Evolutionary conservation across 2,888 invertebrate genomes (phyloP), one percentile per base, ranked within the genome.

Genomic region (Yponomeuta malinellus): DNA sequence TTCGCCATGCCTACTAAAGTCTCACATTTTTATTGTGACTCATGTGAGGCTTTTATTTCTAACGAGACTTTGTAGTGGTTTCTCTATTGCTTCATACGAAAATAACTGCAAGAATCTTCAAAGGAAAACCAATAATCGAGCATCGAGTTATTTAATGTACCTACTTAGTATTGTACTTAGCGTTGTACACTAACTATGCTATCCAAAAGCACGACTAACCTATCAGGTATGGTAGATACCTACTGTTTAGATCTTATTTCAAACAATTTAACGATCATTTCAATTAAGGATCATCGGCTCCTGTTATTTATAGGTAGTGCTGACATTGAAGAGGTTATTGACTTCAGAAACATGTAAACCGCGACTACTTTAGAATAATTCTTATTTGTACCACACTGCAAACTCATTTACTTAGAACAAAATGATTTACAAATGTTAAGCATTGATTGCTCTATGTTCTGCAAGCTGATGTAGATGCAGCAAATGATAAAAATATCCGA

Each of bases 11-110:
- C 52, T 48, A 81, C 76, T 75, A 12, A 59, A 59, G 15, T 59
- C 52, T 59, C 52, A 6, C 80, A 81, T 83, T 82, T 79, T 74
- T 76, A 75, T 73, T 76, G 72, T 73, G 73, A 73, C 70, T 72
- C 73, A 72, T 63, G n/a, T 70, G 29, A 69, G 52, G 52, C 52
- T 59, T 59, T 59, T 3, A 43, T 8, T 43, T 43, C 43, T 3
- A 43, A 1, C 43, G 43, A 43, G 43, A 43, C 6, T 43, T 43
- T 5, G 8, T 8, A 5, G 43, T 5, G 43, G 43, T 43, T 43
- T 43, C 8, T 8, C 43, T 8, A 8, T 43, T 43, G 43, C 8
- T 43, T 43, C 43, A 43, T 43, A 43, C 8, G 43, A 43, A 43
- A 43, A 43, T 43, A 43, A 5, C 43, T 8, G 8, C 43, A 43